Evolutionary conservation across 2,113 vertebrate genomes (phyloP), one percentile per base, ranked within the genome.

Genomic region (Ardeotis arabs): DNA sequence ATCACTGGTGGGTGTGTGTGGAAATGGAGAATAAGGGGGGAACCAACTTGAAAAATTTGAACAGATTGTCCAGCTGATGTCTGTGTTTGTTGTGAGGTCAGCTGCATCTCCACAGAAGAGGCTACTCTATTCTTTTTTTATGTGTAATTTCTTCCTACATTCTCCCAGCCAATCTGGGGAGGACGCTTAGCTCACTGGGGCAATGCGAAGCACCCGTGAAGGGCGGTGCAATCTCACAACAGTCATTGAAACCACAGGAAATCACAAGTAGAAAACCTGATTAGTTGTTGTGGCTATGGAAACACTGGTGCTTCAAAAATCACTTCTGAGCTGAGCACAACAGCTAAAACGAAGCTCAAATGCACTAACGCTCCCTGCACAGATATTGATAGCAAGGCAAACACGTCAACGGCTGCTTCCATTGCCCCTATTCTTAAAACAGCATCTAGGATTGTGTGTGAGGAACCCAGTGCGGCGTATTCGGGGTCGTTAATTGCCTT

Each of bases 1-100:
- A 78, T 12, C 1, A 0, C n/a, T 56, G 58, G 3, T 35, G 62
- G 58, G 25, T 0, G 0, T 9, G 20, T 11, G 24, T 53, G 56
- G 68, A 58, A 94, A 88, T 5, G 22, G 59, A 20, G 41, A 49
- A 60, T 33, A 64, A 68, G 83, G 50, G 25, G 14, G 16, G 35
- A 79, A 64, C 10, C 60, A 59, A 3, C 84, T 24, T 1, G 7
- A 74, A 78, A 53, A 84, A 82, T 19, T 2, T 64, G 67, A 82
- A 31, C 9, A 1, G 5, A 10, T 49, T 64, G 27, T 31, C 78
- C 78, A 49, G 82, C 72, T 73, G 68, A 53, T 73, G 74, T 18
- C 68, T 86, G 62, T 44, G 72, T 72, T 70, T 93, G 69, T 28
- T 89, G 60, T 73, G 53, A 76, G 19, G 63, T 19, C 41, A 31